Base-by-base conservation (phyloP, 2,888 invertebrate genomes). In the Drosophila meridiana region DNA sequence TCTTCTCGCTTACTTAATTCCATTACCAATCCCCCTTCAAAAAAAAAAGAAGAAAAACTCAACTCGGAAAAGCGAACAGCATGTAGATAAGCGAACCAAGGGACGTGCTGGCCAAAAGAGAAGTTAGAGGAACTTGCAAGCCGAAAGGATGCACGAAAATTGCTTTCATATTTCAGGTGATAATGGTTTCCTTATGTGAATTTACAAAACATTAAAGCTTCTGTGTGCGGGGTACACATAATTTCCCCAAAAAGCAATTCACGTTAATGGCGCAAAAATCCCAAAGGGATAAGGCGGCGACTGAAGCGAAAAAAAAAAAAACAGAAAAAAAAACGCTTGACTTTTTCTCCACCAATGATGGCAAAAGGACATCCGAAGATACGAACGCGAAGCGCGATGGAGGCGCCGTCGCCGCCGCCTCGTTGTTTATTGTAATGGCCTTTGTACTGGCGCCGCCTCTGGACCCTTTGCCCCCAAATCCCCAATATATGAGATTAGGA, bases 181-280 rank as follows among this genome's bases (percentile, higher is more conserved):
- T 91, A 92, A 92, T 90, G 91, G 88, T 86, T 92, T 92, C 91
- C 91, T 91, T 89, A 91, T 91, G 91, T 91, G 92, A 92, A 91
- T 90, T 91, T 91, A 90, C 90, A 90, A 91, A 91, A 87, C 90
- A 91, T 89, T 90, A 90, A 90, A 87, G 83, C 84, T 87, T 70
- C 82, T 77, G 75, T 80, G 79, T 59, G 69, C 74, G 88, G 75
- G 80, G 80, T 82, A 82, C 83, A 92, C 87, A 91, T 90, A 91
- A 92, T 91, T 91, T 92, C 82, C 82, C 84, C 75, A 90, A 91
- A 91, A 91, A 90, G 90, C 91, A 90, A 92, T 91, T 91, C 88
- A 86, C 84, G 84, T 91, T 90, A 91, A 91, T 91, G 91, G 82
- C 78, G 80, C 82, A 84, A 89, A 83, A 90, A 89, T 89, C 89